A percentile compares a stretch with the other conserved stretches of the same genome.
Conservation (phyloP, 1,140 invertebrate species). For the Armadillidium nasatum region DNA sequence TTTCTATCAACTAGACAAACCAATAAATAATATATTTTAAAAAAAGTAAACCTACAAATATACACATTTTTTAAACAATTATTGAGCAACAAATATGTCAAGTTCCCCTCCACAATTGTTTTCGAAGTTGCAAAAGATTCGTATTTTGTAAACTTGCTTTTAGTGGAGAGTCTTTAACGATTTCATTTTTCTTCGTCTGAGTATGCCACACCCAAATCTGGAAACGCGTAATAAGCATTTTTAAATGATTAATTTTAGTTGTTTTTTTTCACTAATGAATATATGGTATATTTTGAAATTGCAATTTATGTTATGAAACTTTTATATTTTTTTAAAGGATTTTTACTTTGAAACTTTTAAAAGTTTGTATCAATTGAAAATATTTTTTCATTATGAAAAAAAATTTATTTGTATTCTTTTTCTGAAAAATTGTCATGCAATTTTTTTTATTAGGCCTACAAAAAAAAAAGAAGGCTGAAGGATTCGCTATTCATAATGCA, state of each 20-base stretch:
- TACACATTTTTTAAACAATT: too few relatives aligned
- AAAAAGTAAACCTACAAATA: too few relatives aligned
- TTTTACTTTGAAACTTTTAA: neutral
- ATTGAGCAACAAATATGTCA: too few relatives aligned
- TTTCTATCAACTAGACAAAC: too few relatives aligned
- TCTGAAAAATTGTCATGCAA: too few relatives aligned
- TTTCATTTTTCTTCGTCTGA: conserved; percentile 64
- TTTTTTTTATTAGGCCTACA: too few relatives aligned
- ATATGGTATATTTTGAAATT: neutral
- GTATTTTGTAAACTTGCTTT: neutral
- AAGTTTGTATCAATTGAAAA: too few relatives aligned
- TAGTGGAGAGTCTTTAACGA: neutral
- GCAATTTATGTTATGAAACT: conserved; percentile 2
- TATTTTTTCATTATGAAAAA: too few relatives aligned
- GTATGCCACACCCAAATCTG: conserved; percentile 83
- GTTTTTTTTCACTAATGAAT: neutral
- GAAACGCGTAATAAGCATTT: conserved; percentile 39
- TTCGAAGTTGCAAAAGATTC: neutral
- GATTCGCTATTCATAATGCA: too few relatives aligned
- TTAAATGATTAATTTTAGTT: neutral
- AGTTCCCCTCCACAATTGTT: neutral
- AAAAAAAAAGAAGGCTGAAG: neutral
- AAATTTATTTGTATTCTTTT: too few relatives aligned
- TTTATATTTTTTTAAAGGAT: neutral
- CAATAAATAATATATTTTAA: too few relatives aligned